Base-by-base conservation (phyloP, 2,797 vertebrate species). In the Pantherophis vulpinus region DNA sequence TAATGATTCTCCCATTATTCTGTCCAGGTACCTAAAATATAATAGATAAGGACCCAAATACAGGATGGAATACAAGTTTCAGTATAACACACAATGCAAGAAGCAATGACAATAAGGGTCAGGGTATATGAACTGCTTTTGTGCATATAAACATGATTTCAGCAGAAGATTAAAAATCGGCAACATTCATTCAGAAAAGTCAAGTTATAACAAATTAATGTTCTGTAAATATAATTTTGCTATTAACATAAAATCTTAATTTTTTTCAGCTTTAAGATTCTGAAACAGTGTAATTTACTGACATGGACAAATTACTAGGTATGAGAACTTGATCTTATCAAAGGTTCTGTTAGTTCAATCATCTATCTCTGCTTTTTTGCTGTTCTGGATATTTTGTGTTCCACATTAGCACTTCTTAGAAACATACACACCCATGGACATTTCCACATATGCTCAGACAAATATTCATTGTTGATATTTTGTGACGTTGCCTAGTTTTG, bases 351-450 rank as follows among this genome's bases (percentile, higher is more conserved):
- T 4, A 54, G 2, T 14, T 5, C 54, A 54, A 16, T n/a, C 18
- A 74, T 60, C 74, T 91, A 1, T 13, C 37, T 90, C 59, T 91
- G 54, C 29, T 25, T 32, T 56, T 56, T 23, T 88, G 16, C n/a
- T 25, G 61, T 51, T 42, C 70, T 89, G 66, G 55, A 86, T 37
- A 66, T 87, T 90, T 90, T 54, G 16, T 12, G 70, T 66, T 63
- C 27, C n/a, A 20, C 56, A 61, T 11, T 9, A 20, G 37, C 54
- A 56, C 0, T 8, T 25, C 51, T 54, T 27, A 61, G 3, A 90
- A 89, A 27, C n/a, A 86, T 86, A 83, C 58, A 61, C 79, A 87
- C 79, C 92, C 92, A 90, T 93, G n/a, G 25, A 61, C 23, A 29
- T 60, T 86, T 56, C 47, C 74, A 37, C n/a, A 88, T 12, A 89